These are phyloP conservation scores for Myocastor coypus DNA, from an alignment of 2,113 vertebrate species.

Conservation along the genomic window DNA sequence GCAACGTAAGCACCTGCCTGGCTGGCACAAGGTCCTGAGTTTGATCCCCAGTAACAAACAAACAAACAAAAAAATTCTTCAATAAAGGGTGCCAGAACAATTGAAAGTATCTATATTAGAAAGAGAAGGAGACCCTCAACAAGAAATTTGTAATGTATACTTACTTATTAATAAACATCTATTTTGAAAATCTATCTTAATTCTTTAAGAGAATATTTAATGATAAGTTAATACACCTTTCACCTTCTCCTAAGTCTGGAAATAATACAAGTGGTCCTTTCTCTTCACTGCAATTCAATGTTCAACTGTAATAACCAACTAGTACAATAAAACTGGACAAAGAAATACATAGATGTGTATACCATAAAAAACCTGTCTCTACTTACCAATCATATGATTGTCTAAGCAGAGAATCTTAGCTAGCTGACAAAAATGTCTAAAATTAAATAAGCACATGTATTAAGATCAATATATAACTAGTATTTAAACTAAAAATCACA, in stretches of 20 bases:
- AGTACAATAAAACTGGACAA: background rate
- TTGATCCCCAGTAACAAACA: too few relatives aligned
- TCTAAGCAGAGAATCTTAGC: background rate
- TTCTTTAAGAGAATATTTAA: background rate
- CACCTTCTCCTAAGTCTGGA: background rate
- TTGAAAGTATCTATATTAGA: background rate
- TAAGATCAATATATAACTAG: background rate
- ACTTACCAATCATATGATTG: background rate
- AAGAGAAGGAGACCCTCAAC: background rate
- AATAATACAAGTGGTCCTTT: background rate
- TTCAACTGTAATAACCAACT: background rate
- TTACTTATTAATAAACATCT: background rate
- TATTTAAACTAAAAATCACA: background rate
- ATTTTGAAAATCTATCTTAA: background rate
- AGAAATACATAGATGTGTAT: background rate
- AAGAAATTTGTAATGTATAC: background rate
- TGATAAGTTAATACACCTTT: background rate
- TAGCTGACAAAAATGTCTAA: background rate
- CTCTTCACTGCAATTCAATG: background rate
- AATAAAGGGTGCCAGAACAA: background rate
- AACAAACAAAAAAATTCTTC: too few relatives aligned
- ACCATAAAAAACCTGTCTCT: background rate
- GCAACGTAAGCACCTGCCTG: too few relatives aligned
- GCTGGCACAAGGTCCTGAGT: too few relatives aligned
- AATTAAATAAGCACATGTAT: background rate